These are phyloP conservation scores for Budorcas taxicolor DNA, from an alignment of 2,113 vertebrate species.

Conservation along the genomic window DNA sequence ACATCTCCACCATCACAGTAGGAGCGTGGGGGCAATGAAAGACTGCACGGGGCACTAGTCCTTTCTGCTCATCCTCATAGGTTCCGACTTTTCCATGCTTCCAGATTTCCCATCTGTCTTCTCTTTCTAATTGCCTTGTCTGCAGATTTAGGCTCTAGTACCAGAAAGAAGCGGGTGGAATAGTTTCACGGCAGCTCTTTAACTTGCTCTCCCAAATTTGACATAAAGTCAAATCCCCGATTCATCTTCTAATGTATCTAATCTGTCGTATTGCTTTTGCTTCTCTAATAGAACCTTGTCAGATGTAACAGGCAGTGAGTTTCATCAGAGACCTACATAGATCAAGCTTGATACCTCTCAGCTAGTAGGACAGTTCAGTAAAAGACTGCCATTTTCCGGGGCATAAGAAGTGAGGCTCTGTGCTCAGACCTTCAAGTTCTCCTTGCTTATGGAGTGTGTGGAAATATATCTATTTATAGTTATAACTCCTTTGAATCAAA, in stretches of 20 bases:
- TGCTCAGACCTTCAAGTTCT: neutral
- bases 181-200: neutral
- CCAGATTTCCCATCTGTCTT: neutral
- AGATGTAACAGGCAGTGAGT: neutral
- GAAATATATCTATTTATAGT: neutral
- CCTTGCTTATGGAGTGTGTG: neutral
- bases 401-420: neutral
- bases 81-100: neutral
- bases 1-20: neutral
- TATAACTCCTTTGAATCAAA: slow-evolving; percentile 34
- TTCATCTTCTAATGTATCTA: neutral
- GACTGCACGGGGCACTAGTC: neutral
- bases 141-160: neutral
- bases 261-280: neutral
- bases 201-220: neutral
- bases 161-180: neutral
- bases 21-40: neutral
- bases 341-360: neutral
- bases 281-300: neutral
- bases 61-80: neutral
- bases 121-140: neutral
- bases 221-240: neutral
- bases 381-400: neutral
- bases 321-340: neutral
- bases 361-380: neutral